phyloP scores from a whole-genome alignment of 2,797 vertebrate genomes.

The Anas bernieri region DNA sequence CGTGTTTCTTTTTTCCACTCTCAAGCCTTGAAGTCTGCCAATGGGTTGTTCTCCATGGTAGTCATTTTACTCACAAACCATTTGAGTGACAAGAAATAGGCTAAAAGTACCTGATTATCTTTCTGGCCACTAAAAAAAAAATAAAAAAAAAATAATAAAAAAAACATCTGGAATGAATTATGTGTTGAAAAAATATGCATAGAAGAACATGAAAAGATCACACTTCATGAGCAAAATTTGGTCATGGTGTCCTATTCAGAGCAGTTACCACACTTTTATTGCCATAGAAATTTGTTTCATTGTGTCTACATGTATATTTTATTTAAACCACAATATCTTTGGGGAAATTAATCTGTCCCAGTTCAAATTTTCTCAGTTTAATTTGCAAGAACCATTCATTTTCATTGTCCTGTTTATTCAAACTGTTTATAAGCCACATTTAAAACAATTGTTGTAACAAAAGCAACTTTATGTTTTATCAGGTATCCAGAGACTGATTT shows the following conservation, averaged over 20 bases:
- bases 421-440: neutral
- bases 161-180: neutral
- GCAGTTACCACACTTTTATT: neutral
- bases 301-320: neutral
- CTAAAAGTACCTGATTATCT: neutral
- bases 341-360: neutral
- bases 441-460: neutral
- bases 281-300: neutral
- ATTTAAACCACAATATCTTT: neutral
- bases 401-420: neutral
- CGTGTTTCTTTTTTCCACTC: neutral
- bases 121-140: neutral
- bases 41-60: neutral
- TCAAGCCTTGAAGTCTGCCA: neutral
- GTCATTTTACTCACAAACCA: neutral
- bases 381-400: neutral
- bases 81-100: neutral
- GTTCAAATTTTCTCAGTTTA: neutral
- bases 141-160: neutral
- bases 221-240: neutral
- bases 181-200: neutral
- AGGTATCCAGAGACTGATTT: neutral
- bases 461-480: neutral
- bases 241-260: neutral
- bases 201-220: neutral